Percentiles rank a stretch among this genome's conserved stretches.
Conservation (phyloP, 2,888 invertebrate species). For the Meghimatium bilineatum region DNA sequence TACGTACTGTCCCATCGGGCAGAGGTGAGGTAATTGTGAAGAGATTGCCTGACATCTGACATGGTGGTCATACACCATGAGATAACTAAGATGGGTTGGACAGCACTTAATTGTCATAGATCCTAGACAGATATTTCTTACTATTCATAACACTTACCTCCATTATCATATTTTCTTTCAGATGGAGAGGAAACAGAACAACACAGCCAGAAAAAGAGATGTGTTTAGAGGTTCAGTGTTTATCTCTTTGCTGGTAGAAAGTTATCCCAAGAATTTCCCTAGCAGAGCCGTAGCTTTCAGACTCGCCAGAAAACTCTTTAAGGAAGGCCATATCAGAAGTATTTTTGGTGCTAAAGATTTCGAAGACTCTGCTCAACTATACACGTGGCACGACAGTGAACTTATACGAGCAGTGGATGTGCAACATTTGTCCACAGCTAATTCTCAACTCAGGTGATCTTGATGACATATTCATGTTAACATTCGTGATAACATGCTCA, state of each 20-base stretch:
- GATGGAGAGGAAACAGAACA: conserved; percentile 60
- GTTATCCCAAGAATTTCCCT: conserved; percentile 64
- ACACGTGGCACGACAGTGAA: conserved; percentile 66
- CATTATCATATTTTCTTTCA: conserved; percentile 53
- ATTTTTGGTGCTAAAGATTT: conserved; percentile 67
- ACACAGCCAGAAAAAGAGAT: conserved; percentile 55
- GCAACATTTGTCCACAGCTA: conserved; percentile 1
- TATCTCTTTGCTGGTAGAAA: conserved; percentile 70
- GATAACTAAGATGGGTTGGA: no score
- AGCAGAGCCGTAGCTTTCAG: conserved; percentile 65
- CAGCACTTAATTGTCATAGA: no score
- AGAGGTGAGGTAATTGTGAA: no score
- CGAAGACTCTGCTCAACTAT: conserved; percentile 72
- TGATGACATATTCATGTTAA: no score
- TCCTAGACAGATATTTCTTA: no score
- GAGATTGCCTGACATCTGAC: no score
- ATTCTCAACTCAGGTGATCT: conserved; percentile 24
- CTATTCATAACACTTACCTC: no score
- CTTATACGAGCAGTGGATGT: conserved; percentile 1
- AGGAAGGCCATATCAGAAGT: conserved; percentile 67
- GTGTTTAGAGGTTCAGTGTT: conserved; percentile 73
- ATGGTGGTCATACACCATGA: no score
- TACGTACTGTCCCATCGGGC: no score
- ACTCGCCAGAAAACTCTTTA: conserved; percentile 70
- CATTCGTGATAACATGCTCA: no score